Base-by-base conservation (phyloP, 2,888 invertebrate genomes). In the Leptopilina syphax region DNA sequence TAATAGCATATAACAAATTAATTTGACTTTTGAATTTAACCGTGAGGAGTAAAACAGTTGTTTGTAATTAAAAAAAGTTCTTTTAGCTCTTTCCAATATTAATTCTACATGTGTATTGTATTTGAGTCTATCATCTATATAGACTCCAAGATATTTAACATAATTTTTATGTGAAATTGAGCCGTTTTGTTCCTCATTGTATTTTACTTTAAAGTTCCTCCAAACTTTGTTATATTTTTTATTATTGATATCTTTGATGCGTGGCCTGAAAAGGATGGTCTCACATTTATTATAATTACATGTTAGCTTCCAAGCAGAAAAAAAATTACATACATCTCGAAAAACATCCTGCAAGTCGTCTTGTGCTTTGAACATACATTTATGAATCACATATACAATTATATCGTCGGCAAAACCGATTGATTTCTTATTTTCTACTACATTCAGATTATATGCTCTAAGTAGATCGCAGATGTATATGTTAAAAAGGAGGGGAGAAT, bases 221-320 rank as follows among this genome's bases (percentile, higher is more conserved):
- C 67, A 70, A 0, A 54, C 57, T 34, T 54, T 77, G n/a, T 73
- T 12, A 8, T 70, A 65, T 24, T 63, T 47, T 0, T 18, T 10
- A 4, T 8, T n/a, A n/a, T 77, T 68, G 9, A 9, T 1, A 10
- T 54, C 54, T 9, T 12, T 12, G 9, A 54, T 41, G 41, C 41
- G 54, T 12, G 54, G 54, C 54, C 54, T 78, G 44, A 84, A 84
- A 0, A 84, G 27, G 0, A 86, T 84, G 0, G 81, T 77, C 77
- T 86, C 85, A 9, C 84, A 83, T 10, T 54, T 54, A 2, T 7
- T 12, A 12, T 12, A 12, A 12, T 54, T 54, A 54, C 9, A 9
- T 2, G 66, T 84, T 85, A 54, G 7, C 9, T 10, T 54, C 54
- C 54, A 54, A 9, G 54, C 65, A 65, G 8, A n/a, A 77, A 84